phyloP scores from a whole-genome alignment of 2,888 invertebrate genomes.

The Sepiola atlantica region DNA sequence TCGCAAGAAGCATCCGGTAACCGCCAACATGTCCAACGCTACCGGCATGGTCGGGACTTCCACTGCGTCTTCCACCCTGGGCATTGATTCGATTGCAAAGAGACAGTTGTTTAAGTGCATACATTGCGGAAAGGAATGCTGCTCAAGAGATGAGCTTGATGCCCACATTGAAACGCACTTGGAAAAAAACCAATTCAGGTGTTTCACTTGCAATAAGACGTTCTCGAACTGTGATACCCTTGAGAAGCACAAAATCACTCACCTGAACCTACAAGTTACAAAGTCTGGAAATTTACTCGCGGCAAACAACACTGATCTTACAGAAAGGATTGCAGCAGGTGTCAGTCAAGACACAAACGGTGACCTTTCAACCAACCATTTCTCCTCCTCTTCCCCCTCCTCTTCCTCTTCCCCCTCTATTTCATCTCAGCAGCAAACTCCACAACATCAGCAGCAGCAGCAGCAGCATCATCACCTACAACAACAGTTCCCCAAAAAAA shows the following conservation, averaged over 20 bases:
- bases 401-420: neutral
- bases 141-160: constrained; percentile 36
- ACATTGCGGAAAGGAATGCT: neutral
- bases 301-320: neutral
- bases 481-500: neutral
- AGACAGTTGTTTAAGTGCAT: neutral
- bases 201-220: constrained; percentile 42
- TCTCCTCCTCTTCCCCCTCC: neutral
- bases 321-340: neutral
- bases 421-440: constrained; percentile 20
- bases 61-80: constrained; percentile 22
- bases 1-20: constrained; percentile 24
- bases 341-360: neutral
- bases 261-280: neutral
- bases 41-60: neutral
- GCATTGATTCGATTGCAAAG: constrained; percentile 34
- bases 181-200: constrained; percentile 38
- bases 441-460: neutral
- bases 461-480: too few species aligned
- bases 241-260: constrained; percentile 41
- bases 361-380: neutral
- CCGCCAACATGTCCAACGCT: neutral
- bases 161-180: constrained; percentile 37
- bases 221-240: constrained; percentile 38
- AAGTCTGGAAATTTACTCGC: neutral